These are phyloP conservation scores for Sylvilagus floridanus DNA, from an alignment of 2,797 vertebrate species.

Conservation along the genomic window DNA sequence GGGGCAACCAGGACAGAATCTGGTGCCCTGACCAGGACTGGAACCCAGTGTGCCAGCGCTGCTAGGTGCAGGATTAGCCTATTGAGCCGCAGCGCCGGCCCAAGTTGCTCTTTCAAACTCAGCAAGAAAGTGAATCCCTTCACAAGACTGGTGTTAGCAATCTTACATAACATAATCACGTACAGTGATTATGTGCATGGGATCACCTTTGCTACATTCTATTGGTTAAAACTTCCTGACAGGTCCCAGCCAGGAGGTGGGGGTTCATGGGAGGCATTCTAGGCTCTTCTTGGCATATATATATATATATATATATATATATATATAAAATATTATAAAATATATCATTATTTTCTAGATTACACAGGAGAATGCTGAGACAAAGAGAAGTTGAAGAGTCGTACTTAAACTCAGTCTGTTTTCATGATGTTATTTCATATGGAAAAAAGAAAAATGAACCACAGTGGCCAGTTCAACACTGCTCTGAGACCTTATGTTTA, in stretches of 20 bases:
- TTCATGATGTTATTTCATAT: neutral
- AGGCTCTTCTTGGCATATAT: neutral
- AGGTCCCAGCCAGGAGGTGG: neutral
- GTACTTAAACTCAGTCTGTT: neutral
- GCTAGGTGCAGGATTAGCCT: too few species aligned
- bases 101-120: neutral
- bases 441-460: neutral
- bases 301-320: too few species aligned
- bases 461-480: neutral
- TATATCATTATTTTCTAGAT: neutral
- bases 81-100: too few species aligned
- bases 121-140: neutral
- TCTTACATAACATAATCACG: neutral
- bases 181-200: neutral
- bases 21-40: too few species aligned
- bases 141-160: neutral
- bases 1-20: too few species aligned
- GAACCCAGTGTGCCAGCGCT: too few species aligned
- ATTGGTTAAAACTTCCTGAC: neutral
- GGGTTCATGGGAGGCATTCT: neutral
- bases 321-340: too few species aligned
- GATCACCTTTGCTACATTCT: neutral
- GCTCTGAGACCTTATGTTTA: neutral
- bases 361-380: neutral
- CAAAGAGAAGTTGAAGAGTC: neutral